Conservation (phyloP, 2,797 vertebrate genomes). For the Etheostoma perlongum region DNA sequence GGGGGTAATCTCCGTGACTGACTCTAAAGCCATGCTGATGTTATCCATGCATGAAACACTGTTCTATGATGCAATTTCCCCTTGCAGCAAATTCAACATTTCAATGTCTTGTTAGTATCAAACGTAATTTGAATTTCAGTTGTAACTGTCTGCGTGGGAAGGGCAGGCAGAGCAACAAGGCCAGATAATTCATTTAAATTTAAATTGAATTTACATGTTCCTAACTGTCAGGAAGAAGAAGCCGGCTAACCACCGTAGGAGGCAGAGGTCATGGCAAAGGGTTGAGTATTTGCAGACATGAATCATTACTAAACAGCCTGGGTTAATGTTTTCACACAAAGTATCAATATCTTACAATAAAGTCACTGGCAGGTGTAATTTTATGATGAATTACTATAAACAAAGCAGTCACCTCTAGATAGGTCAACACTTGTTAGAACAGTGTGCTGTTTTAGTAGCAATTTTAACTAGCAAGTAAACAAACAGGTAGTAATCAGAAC, state of each 20-base stretch:
- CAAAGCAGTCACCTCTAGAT: conserved; percentile 23
- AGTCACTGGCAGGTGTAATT: not conserved
- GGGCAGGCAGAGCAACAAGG: not conserved
- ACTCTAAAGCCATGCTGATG: not conserved
- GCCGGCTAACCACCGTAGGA: not conserved
- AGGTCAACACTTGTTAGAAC: not conserved
- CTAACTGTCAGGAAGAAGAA: not conserved
- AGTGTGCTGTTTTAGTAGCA: not conserved
- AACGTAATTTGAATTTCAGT: conserved; percentile 10
- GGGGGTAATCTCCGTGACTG: not conserved
- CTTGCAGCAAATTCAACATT: conserved; percentile 15
- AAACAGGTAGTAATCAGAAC: not conserved
- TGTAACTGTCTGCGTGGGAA: conserved; percentile 18
- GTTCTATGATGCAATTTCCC: not conserved
- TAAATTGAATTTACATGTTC: conserved; percentile 31
- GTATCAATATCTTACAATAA: not conserved
- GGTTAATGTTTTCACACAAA: conserved; percentile 20
- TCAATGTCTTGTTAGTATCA: not conserved
- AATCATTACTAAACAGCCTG: conserved; percentile 10
- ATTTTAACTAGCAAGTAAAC: not conserved
- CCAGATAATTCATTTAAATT: conserved; percentile 30
- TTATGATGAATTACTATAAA: conserved; percentile 29
- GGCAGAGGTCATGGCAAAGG: not conserved
- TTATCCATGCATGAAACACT: conserved; percentile 4
- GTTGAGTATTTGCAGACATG: conserved; percentile 14